phyloP scores from a whole-genome alignment of 1,140 invertebrate genomes.

The Lepidurus arcticus region DNA sequence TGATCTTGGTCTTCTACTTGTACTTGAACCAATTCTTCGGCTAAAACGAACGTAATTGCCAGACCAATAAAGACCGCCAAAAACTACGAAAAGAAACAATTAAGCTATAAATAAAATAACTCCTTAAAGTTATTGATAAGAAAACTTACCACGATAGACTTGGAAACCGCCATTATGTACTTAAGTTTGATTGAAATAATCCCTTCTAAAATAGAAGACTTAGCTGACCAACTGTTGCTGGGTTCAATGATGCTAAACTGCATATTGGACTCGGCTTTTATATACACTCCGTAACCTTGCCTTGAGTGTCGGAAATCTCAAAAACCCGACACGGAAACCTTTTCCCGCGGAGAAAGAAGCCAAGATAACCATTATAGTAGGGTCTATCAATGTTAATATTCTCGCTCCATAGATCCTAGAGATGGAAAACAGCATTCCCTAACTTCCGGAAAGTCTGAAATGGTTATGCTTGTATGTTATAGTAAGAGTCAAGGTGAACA shows the following conservation, averaged over 20 bases:
- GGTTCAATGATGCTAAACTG: neutral
- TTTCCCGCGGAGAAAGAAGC: neutral
- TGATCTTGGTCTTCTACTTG: neutral
- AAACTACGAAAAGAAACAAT: neutral
- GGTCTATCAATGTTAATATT: neutral
- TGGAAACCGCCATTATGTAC: neutral
- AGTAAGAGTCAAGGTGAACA: neutral
- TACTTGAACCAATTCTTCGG: neutral
- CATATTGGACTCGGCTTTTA: neutral
- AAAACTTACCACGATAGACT: neutral
- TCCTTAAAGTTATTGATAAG: neutral
- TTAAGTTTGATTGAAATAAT: neutral
- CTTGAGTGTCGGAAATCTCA: neutral
- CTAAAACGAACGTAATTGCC: neutral
- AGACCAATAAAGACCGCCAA: neutral
- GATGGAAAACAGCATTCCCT: neutral
- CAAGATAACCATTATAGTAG: constrained; percentile 7
- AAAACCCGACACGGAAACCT: neutral
- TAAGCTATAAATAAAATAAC: neutral
- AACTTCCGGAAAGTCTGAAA: neutral
- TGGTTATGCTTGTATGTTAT: neutral
- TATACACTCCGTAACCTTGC: neutral
- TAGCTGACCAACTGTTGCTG: neutral
- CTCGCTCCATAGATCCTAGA: neutral
- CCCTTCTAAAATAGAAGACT: neutral